A percentile compares a stretch with the other conserved stretches of the same genome.
Conservation (phyloP, 2,888 invertebrate species). For the Hofmannophila pseudospretella region DNA sequence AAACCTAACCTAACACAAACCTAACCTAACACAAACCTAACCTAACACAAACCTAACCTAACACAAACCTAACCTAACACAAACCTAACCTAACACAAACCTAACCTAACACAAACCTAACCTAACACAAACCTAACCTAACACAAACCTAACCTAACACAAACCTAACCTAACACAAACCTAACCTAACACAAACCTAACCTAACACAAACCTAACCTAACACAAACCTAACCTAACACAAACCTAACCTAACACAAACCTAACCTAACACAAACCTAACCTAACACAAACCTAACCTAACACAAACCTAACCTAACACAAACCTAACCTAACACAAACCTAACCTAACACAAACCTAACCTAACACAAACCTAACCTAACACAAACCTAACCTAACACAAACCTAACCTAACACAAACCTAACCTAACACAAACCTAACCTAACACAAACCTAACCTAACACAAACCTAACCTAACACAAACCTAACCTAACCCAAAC, state of each 20-base stretch:
- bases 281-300: conserved; percentile 13
- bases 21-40: conserved; percentile 20
- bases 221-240: conserved; percentile 19
- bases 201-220: conserved; percentile 18
- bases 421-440: conserved; percentile 20
- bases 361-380: conserved; percentile 22
- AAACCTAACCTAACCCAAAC: conserved; percentile 13
- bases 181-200: conserved; percentile 14
- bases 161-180: conserved; percentile 11
- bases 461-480: conserved; percentile 19
- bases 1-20: conserved; percentile 20
- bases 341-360: conserved; percentile 22
- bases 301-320: conserved; percentile 16
- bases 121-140: conserved; percentile 18
- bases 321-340: conserved; percentile 21
- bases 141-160: conserved; percentile 17
- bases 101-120: conserved; percentile 17
- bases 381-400: conserved; percentile 22
- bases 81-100: conserved; percentile 18
- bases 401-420: conserved; percentile 20
- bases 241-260: conserved; percentile 20
- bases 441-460: conserved; percentile 22
- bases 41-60: conserved; percentile 18
- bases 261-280: conserved; percentile 18
- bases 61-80: conserved; percentile 17